Evolutionary conservation across 2,113 vertebrate species (phyloP), one percentile per base, ranked within the genome.

Genomic region (Mus spicilegus): DNA sequence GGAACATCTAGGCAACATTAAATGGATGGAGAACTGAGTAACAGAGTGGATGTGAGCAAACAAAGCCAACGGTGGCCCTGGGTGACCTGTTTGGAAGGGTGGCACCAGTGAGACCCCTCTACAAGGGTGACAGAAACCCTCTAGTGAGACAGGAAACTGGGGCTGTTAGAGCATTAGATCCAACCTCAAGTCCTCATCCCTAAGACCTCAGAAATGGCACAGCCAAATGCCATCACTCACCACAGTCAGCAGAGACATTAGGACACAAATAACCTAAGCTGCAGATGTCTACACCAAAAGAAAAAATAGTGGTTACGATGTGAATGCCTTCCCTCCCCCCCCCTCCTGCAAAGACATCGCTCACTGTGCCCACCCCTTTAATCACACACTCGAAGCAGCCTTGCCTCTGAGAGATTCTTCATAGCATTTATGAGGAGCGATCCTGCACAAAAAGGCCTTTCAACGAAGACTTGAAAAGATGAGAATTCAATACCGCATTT

Each of bases 31-130:
- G 16, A 33, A 30, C 9, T 14, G 42, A 30, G 26, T 61, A 26
- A 3, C 14, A 33, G 30, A 19, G 26, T 6, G 61, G 26, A 42
- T 10, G 3, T 5, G n/a, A 4, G 10, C 46, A 9, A 0, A 1
- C 17, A 14, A 54, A 76, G 11, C 12, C 19, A 5, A 69, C 49
- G 20, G 39, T 19, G 51, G 56, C 80, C 73, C 36, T 49, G 6
- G 12, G 24, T 42, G 24, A 49, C 78, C 36, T 7, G 5, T 33
- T 93, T 8, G 20, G n/a, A 20, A 84, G 16, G 17, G 11, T 7
- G 30, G 78, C 28, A 28, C 73, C 65, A 82, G 26, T 20, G 86
- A 12, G 19, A 51, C 30, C 1, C 7, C 61, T 36, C 54, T 3
- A 2, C 46, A 0, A 3, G 26, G 20, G 46, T 16, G 46, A 58